Base-by-base conservation (phyloP, 53 echinoderm and acorn worm species). In the Echinarachnius parma region DNA sequence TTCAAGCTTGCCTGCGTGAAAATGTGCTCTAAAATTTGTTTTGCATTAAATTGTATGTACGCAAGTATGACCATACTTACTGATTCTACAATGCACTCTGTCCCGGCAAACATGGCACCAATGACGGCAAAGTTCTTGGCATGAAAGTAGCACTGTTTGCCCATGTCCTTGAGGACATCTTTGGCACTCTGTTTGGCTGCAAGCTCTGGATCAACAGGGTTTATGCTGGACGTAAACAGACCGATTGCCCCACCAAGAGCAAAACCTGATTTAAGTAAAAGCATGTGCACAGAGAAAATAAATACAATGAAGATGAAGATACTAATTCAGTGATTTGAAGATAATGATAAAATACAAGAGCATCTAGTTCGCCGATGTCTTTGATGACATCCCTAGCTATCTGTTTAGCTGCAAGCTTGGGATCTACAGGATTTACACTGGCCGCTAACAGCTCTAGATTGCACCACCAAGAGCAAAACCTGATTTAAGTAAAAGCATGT, bases 101-200 rank as follows among this genome's bases (percentile, higher is more conserved):
- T 91, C 13, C 91, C 90, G 21, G 98, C 90, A 91, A 98, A 98
- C 91, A 98, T 88, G n/a, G 98, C 98, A 28, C 98, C 98, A 61
- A 98, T 98, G 25, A 98, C 46, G 66, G 98, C 98, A 86, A 98
- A 98, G 76, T 98, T 91, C 65, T 91, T 98, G 27, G 98, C 98
- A 54, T 98, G 98, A 54, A 98, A 98, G 26, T 86, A 83, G 60
- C 98, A 91, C 61, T 86, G 85, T 76, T 78, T 88, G 52, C 98
- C 98, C 98, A 98, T 98, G 39, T 98, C 98, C 54, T 90, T 98
- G 0, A 98, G 46, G 30, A 98, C 90, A 65, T 98, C 98, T 66
- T 86, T 78, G 19, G 98, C 98, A 46, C 75, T 82, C 81, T 88
- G 88, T 50, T 96, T 98, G 48, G 91, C 98, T 21, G 83, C 82